These are phyloP conservation scores for Echeneis naucrates DNA, from an alignment of 2,797 vertebrate genomes.

Conservation along the genomic window DNA sequence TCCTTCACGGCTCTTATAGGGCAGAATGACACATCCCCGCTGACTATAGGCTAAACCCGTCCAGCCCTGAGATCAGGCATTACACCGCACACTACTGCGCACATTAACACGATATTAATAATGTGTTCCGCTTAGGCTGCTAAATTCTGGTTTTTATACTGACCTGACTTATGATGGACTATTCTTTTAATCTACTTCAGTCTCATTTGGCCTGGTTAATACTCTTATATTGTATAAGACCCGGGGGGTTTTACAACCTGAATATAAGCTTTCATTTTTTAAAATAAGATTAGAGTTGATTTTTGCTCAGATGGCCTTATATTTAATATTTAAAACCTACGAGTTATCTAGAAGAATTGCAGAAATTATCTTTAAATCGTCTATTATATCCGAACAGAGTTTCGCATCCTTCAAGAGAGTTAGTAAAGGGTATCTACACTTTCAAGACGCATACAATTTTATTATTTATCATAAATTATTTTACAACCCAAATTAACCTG, in stretches of 20 bases:
- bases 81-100: neutral
- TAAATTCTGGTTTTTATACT: neutral
- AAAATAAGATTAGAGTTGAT: neutral
- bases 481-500: conserved; percentile 17
- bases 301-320: neutral
- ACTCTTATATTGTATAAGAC: neutral
- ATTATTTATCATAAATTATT: conserved; percentile 31
- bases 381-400: conserved; percentile 33
- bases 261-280: neutral
- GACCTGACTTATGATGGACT: neutral
- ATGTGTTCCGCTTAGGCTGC: neutral
- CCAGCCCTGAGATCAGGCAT: conserved; percentile 17
- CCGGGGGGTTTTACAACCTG: neutral
- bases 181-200: conserved; percentile 4
- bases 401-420: conserved; percentile 34
- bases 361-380: neutral
- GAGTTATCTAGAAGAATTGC: neutral
- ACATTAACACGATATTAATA: conserved; percentile 5
- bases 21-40: conserved; percentile 43
- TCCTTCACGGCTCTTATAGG: conserved; percentile 46
- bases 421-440: conserved; percentile 11
- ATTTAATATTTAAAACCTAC: neutral
- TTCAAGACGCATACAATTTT: conserved; percentile 23
- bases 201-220: neutral
- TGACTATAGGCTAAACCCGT: conserved; percentile 3